Evolutionary conservation across 2,797 vertebrate species (phyloP).

Genomic region (Micrastur ruficollis): DNA sequence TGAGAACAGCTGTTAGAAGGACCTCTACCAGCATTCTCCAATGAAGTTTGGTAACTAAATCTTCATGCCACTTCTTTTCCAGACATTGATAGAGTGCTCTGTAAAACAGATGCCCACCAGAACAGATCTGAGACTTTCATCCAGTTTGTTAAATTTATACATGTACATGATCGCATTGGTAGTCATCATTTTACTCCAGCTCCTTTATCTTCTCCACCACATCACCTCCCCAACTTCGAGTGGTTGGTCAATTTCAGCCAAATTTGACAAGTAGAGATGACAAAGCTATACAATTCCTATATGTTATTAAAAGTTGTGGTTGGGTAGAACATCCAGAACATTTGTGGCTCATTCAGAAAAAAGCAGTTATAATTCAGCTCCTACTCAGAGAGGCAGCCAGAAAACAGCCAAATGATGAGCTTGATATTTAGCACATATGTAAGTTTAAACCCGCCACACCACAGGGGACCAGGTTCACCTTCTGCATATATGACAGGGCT

Average conservation of each 20-base stretch:
- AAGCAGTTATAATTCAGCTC: not conserved
- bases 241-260: not conserved
- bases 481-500: not conserved
- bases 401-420: not conserved
- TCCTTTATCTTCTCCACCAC: not conserved
- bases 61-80: not conserved
- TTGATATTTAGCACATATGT: not conserved
- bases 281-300: not conserved
- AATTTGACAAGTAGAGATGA: not conserved
- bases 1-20: not conserved
- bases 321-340: not conserved
- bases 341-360: not conserved
- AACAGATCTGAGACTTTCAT: not conserved
- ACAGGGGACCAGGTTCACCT: not conserved
- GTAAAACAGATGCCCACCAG: not conserved
- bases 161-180: not conserved
- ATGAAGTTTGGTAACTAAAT: not conserved
- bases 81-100: not conserved
- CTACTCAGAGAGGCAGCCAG: not conserved
- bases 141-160: not conserved
- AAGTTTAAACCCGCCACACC: not conserved
- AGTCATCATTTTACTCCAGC: not conserved
- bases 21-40: not conserved
- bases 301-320: not conserved
- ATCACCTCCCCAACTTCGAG: not conserved